Conservation (phyloP, 1,140 invertebrate genomes). For the Bombyx mori region DNA sequence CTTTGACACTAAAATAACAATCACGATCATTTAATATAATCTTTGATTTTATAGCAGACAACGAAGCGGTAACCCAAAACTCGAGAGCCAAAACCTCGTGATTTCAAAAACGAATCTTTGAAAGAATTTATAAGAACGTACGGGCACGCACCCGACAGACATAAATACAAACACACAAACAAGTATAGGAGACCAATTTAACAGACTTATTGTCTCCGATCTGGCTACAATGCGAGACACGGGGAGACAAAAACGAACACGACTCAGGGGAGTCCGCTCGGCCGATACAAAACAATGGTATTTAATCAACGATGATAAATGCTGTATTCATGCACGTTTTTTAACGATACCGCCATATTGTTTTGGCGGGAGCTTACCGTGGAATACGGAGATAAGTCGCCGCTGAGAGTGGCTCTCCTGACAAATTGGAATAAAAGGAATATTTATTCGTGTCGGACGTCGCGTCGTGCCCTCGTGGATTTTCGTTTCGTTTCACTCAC, state of each 20-base stretch:
- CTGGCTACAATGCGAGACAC: slow-evolving; percentile 54
- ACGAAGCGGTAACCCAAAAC: too few relatives aligned
- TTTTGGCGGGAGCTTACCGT: slow-evolving; percentile 67
- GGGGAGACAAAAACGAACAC: slow-evolving; percentile 53
- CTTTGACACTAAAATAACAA: too few relatives aligned
- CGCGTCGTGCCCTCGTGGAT: slow-evolving; percentile 35
- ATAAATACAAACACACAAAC: slow-evolving; percentile 42
- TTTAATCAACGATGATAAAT: slow-evolving; percentile 72
- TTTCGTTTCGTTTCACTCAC: slow-evolving; percentile 24
- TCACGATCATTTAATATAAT: too few relatives aligned
- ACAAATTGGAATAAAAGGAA: slow-evolving; percentile 71
- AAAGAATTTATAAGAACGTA: slow-evolving; percentile 17
- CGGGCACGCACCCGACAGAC: slow-evolving; percentile 31
- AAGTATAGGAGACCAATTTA: slow-evolving; percentile 61
- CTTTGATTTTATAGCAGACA: too few relatives aligned
- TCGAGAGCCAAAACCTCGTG: too few relatives aligned
- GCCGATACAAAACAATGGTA: slow-evolving; percentile 70
- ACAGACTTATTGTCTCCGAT: slow-evolving; percentile 69
- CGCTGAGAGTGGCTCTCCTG: slow-evolving; percentile 65
- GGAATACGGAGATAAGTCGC: slow-evolving; percentile 65
- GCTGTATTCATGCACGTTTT: slow-evolving; percentile 66
- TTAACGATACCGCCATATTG: slow-evolving; percentile 68
- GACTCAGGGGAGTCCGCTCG: slow-evolving; percentile 44
- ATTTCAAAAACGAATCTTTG: too few relatives aligned
- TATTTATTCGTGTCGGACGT: slow-evolving; percentile 60